Evolutionary conservation across 2,888 invertebrate species (phyloP), one percentile per base, ranked within the genome.

Genomic region (Patella caerulea): DNA sequence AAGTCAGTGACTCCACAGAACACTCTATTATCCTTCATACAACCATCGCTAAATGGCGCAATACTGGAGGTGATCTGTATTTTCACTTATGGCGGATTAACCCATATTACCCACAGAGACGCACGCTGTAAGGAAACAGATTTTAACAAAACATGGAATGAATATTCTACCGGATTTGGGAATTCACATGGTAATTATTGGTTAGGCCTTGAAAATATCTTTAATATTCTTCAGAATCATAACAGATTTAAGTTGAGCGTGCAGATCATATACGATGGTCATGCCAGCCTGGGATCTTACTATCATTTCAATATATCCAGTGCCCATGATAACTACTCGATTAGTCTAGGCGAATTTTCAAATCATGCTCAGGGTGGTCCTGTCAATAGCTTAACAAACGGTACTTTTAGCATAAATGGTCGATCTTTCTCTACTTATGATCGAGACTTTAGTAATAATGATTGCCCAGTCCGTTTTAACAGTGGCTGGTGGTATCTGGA

Each of bases 401-500:
- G 2, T 0, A 65, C 11, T 19, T 24, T 12, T 19, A 65, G 19
- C 65, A 65, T 65, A 12, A 65, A 19, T 65, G 65, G 17, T 17
- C 19, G 24, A 19, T 24, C 65, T 12, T 65, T 65, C 14, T 65
- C 65, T 65, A 65, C 65, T 65, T 65, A 24, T 65, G 65, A 65
- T 24, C 65, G 65, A 11, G 65, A 65, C 19, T 65, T 19, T 15
- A 65, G 65, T 19, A 14, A 14, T 19, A 24, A 24, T 65, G 19
- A 24, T 65, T 24, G 19, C 11, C 12, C 9, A 24, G 7, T 15
- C 14, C 65, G 24, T 65, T 19, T 19, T 19, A 24, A 24, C 1
- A 24, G 65, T 65, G 65, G 19, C 2, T 65, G 65, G 65, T 65
- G 65, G 65, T 65, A 65, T 65, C 24, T 65, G 19, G 65, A 65